Evolutionary conservation across 1,140 invertebrate species (phyloP).

Genomic region (Daktulosphaira vitifoliae): DNA sequence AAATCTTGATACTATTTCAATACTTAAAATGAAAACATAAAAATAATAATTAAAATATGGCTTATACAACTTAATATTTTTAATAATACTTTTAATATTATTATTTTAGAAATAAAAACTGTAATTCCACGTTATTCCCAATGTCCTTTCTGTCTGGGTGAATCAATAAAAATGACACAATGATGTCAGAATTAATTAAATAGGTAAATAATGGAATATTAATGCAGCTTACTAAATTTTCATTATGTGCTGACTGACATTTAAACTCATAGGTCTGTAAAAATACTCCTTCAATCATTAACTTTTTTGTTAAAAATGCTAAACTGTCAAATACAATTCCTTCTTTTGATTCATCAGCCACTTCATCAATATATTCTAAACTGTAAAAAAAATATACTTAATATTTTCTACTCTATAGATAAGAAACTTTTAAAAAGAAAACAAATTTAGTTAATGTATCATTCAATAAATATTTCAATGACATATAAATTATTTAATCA

Average conservation of each 20-base stretch:
- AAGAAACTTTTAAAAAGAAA: background rate
- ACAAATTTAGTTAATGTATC: background rate
- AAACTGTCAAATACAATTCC: slow-evolving; percentile 21
- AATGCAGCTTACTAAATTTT: background rate
- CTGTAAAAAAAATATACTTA: slow-evolving; percentile 8
- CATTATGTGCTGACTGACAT: background rate
- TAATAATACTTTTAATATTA: no score
- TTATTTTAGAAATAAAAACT: no score
- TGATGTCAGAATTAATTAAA: background rate
- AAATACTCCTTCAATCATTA: slow-evolving; percentile 24
- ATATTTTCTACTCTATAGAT: no score
- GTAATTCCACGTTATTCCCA: no score
- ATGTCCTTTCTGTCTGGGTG: no score
- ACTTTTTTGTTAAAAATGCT: slow-evolving; percentile 21
- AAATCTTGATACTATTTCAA: no score
- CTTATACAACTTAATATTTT: no score
- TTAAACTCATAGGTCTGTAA: slow-evolving; percentile 24
- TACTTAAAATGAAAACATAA: no score
- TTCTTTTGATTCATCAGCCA: slow-evolving; percentile 31
- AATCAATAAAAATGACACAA: no score
- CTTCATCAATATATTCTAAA: slow-evolving; percentile 31
- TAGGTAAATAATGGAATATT: background rate
- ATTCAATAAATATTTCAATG: no score
- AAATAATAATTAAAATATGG: no score
- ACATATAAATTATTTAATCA: no score